Base-by-base conservation (phyloP, 2,797 vertebrate genomes). In the Octomys mimax region DNA sequence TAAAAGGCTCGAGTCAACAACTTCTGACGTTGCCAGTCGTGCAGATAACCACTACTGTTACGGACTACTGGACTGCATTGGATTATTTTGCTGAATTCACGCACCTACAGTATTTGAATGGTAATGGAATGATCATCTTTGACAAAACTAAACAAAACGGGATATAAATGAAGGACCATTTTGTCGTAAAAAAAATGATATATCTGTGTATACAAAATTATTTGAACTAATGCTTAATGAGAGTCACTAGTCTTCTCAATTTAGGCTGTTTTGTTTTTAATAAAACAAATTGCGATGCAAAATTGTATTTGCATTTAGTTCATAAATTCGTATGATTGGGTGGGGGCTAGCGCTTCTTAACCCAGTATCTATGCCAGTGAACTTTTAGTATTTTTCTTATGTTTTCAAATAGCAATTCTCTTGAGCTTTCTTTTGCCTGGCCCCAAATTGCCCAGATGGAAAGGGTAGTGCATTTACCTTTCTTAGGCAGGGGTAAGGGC, bases 191-290 rank as follows among this genome's bases (percentile, higher is more conserved):
- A 49, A 49, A 49, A 49, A 49, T 49, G 42, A 42, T 49, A 49
- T 49, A 49, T 49, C 9, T 49, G 8, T 49, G 11, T 49, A 49
- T 49, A 28, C 26, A 49, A 12, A 77, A 49, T 94, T 91, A 7
- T 85, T 94, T 80, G 7, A 93, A 64, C 10, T 42, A 16, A 46
- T 79, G 82, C 54, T 85, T 92, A 79, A 70, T 83, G 31, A 91
- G 22, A 89, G 18, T 49, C 46, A 87, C 54, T 95, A 7, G 31
- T 54, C 57, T 92, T 93, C 36, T 82, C 46, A 26, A 78, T 31
- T 3, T 57, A 62, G 75, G 2, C 2, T 46, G 33, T 77, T 77
- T 80, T 83, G n/a, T 46, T 70, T 70, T 73, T 46, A 21, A 42
- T 24, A 61, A 52, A 59, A 71, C 5, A 61, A 49, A 73, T 91